phyloP scores from a whole-genome alignment of 2,888 invertebrate genomes.

The Synanthedon formicaeformis region DNA sequence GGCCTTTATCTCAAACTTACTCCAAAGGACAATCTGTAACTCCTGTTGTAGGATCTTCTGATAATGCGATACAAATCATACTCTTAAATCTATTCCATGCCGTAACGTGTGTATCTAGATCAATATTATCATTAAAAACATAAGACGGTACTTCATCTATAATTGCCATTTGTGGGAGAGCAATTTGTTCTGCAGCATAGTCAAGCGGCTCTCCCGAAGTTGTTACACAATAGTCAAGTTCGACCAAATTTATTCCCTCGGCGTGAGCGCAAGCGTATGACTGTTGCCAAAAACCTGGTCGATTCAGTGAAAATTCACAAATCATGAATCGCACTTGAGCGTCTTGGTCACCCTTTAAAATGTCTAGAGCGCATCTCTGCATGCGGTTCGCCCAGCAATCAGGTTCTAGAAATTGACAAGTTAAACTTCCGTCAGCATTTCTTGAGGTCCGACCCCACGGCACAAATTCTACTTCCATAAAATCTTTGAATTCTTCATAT shows the following conservation, averaged over 20 bases:
- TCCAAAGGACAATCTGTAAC: constrained; percentile 24
- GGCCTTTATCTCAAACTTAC: background rate
- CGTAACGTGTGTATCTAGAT: constrained; percentile 17
- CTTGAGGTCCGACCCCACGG: constrained; percentile 52
- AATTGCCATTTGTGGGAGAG: constrained; percentile 22
- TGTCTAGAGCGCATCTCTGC: constrained; percentile 44
- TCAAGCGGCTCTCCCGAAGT: constrained; percentile 35
- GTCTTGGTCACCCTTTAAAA: constrained; percentile 31
- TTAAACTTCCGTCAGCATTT: constrained; percentile 21
- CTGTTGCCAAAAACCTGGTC: constrained; percentile 22
- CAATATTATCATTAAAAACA: constrained; percentile 33
- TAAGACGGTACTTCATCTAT: constrained; percentile 44
- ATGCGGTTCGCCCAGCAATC: constrained; percentile 58
- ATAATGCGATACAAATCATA: constrained; percentile 40
- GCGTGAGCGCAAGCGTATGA: constrained; percentile 37
- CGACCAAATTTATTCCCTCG: constrained; percentile 31
- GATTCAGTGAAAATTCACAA: constrained; percentile 42
- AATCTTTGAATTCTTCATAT: constrained; percentile 33
- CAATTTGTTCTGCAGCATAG: constrained; percentile 23
- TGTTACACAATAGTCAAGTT: constrained; percentile 38
- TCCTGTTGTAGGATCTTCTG: constrained; percentile 31
- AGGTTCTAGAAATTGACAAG: constrained; percentile 34
- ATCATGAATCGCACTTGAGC: constrained; percentile 44
- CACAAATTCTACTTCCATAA: constrained; percentile 45
- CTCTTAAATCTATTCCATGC: constrained; percentile 23